Base-by-base conservation (phyloP, 1,140 invertebrate genomes). In the Heliothis subflexa region DNA sequence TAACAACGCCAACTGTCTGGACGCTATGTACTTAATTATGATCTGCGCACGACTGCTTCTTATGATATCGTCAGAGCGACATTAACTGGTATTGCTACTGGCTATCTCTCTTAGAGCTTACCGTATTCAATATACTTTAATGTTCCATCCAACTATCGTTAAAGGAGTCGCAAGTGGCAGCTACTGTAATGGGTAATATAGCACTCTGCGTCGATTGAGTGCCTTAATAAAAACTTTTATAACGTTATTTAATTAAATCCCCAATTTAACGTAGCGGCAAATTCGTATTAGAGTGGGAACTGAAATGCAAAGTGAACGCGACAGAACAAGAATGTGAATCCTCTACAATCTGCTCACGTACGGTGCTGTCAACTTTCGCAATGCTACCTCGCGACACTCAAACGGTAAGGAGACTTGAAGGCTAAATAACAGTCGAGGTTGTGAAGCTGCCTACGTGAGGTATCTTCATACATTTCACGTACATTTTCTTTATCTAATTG, bases 311-410 rank as follows among this genome's bases (percentile, higher is more conserved):
- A 88, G 79, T 78, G 85, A 66, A 78, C 64, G 52, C 80, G 81
- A 80, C 84, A 82, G 85, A 83, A 87, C 82, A 83, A 89, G 85
- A 89, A 88, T 82, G 81, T 85, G 84, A 84, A 86, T 87, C 82
- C 78, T 91, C 84, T 80, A 85, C 86, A 93, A 82, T 83, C 91
- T 68, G 57, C 84, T 88, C 92, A 94, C 92, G 92, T 92, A 89
- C 87, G 62, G 55, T 82, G 87, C 85, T 92, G 89, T 91, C 88
- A 90, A 93, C 91, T 94, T 94, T 94, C 92, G 92, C 90, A 94
- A 94, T 87, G 86, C 83, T 87, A 88, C 90, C 91, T 91, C 88
- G 85, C 83, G 82, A 82, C 87, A 86, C 84, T 89, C 85, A 87
- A 88, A 89, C 88, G 83, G 86, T 91, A 86, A 89, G 85, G 84